These are phyloP conservation scores for Cossypha heuglini DNA, from an alignment of 2,797 vertebrate species.

Conservation along the genomic window DNA sequence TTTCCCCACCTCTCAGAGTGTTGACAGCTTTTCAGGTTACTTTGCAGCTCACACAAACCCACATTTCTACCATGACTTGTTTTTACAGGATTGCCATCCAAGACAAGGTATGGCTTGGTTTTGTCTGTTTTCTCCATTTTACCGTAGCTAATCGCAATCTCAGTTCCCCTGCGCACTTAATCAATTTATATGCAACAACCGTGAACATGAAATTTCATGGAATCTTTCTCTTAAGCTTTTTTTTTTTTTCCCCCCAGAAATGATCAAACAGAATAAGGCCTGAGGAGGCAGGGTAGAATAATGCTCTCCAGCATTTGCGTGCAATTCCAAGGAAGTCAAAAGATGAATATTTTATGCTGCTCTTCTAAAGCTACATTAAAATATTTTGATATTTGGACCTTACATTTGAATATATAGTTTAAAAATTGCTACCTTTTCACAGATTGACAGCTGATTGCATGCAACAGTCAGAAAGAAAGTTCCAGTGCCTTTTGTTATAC, in stretches of 20 bases:
- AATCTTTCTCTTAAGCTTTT: not conserved
- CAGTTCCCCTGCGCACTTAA: not conserved
- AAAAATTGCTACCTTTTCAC: not conserved
- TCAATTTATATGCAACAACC: not conserved
- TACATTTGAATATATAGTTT: not conserved
- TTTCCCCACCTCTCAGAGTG: not conserved
- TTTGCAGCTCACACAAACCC: not conserved
- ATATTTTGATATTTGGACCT: not conserved
- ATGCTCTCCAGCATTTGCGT: not conserved
- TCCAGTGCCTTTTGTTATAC: not conserved
- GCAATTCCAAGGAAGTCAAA: not conserved
- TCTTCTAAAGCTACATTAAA: not conserved
- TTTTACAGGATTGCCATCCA: not conserved
- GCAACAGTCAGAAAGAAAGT: not conserved
- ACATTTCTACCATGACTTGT: not conserved
- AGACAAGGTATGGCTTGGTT: not conserved
- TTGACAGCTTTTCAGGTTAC: not conserved
- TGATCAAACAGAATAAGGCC: not conserved
- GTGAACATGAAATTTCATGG: not conserved
- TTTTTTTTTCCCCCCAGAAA: rapidly evolving
- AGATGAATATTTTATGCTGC: not conserved
- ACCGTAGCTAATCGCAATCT: not conserved
- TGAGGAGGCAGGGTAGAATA: not conserved
- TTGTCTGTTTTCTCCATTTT: not conserved
- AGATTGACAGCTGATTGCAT: not conserved